A percentile compares a stretch with the other conserved stretches of the same genome.
These are phyloP conservation scores for Paraescarpia echinospica DNA, from an alignment of 1,140 invertebrate genomes.

Conservation along the genomic window DNA sequence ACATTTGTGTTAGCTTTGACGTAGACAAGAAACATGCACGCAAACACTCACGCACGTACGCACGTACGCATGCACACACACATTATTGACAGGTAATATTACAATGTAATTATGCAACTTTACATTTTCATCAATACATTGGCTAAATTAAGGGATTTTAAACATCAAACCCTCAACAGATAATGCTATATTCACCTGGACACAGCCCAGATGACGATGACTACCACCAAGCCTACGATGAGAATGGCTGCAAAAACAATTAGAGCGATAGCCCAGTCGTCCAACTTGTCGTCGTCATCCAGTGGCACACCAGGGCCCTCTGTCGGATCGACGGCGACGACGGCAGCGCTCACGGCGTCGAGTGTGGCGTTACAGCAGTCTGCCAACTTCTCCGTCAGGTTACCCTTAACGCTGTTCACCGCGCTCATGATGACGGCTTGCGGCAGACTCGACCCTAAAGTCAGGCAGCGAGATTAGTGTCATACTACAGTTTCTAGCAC, in stretches of 20 bases:
- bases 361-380: background rate
- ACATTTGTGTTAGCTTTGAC: too few species aligned
- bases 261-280: background rate
- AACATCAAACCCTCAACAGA: background rate
- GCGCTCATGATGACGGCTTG: background rate
- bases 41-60: too few species aligned
- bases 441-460: background rate
- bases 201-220: background rate
- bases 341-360: background rate
- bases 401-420: background rate
- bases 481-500: background rate
- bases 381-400: background rate
- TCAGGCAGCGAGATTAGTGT: background rate
- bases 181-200: background rate
- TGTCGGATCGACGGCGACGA: background rate
- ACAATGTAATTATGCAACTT: too few species aligned
- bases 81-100: too few species aligned
- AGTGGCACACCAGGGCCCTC: background rate
- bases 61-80: too few species aligned
- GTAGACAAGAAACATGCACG: too few species aligned
- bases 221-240: background rate
- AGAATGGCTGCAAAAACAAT: background rate
- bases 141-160: too few species aligned
- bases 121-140: too few species aligned
- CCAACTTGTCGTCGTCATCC: background rate